Base-by-base conservation (phyloP, 2,888 invertebrate species). In the Drosophila prolongata region DNA sequence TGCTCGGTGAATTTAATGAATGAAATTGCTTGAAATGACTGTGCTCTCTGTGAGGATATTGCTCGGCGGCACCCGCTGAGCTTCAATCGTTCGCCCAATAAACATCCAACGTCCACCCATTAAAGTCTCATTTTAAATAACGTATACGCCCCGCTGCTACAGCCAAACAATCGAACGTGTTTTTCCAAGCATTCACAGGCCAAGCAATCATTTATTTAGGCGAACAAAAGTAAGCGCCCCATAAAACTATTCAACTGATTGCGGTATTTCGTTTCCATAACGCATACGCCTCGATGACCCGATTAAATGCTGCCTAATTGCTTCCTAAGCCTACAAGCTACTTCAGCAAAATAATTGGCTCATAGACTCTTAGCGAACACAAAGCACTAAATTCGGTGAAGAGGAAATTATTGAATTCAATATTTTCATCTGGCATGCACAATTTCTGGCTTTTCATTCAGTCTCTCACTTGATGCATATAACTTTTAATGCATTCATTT, bases 401-500 rank as follows among this genome's bases (percentile, higher is more conserved):
- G 62, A 16, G 65, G 24, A 54, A 54, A 24, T 24, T n/a, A 40
- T 64, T 64, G 10, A n/a, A 64, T 47, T 27, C 42, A 49, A 49
- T 49, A 42, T 42, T 59, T 58, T 40, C 40, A 38, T 42, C 30
- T 34, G 19, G 30, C 11, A 30, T 30, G 34, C 38, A 54, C 40
- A 53, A 14, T 54, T 42, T 64, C 14, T 40, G 47, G 60, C 40
- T 40, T 14, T 58, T 34, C 34, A 47, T 24, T 47, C 34, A 13
- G 6, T 34, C 16, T 16, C 40, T 10, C 6, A 1, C 24, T 16
- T 8, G 35, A 35, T 50, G 49, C 65, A 46, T 40, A 47, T 49
- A 16, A 3, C 37, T 30, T 49, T 56, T 34, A 69, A 57, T 68
- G 76, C 71, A 81, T 79, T 61, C 78, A 71, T 50, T 78, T 66